Base-by-base conservation (phyloP, 2,113 vertebrate species). In the Xenotilapia leptura region DNA sequence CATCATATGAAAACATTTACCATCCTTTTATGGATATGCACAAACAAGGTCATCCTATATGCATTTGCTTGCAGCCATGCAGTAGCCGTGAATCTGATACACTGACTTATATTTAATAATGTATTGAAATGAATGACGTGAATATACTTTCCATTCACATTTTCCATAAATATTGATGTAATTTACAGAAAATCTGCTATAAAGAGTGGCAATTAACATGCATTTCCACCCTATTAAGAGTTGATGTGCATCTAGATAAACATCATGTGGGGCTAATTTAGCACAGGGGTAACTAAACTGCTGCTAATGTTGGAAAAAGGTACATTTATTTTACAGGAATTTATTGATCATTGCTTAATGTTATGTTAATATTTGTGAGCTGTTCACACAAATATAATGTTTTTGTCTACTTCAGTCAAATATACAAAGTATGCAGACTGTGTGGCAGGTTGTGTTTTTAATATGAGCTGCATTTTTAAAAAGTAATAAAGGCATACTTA, bases 1-100 rank as follows among this genome's bases (percentile, higher is more conserved):
- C 92, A 82, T 91, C 85, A 58, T 86, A 92, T 94, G 95, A 96
- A 95, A 92, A 73, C 58, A 42, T 33, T 19, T 21, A 47, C 28
- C 70, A 42, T 14, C 5, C 14, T 56, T 62, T 38, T 5, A 65
- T n/a, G 2, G 42, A 86, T 73, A 83, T 54, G 55, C 58, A 75
- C 17, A 12, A 45, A 38, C 47, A 21, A 15, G 12, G 28, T 23
- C 38, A 47, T 47, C 21, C 40, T 54, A 55, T 23, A 13, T 68
- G 6, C 5, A 83, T 83, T 45, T 47, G 2, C 21, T 53, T 38
- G 15, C 47, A 58, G 36, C 7, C 8, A 10, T 54, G n/a, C 8
- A 21, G 26, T 45, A 56, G 60, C 4, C 13, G 1, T 53, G 33
- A 23, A 31, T 28, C 9, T 31, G 5, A 75, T 55, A n/a, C 26